A percentile compares a stretch with the other conserved stretches of the same genome.
Conservation (phyloP, 1,140 invertebrate genomes). For the Sycobia sp. region DNA sequence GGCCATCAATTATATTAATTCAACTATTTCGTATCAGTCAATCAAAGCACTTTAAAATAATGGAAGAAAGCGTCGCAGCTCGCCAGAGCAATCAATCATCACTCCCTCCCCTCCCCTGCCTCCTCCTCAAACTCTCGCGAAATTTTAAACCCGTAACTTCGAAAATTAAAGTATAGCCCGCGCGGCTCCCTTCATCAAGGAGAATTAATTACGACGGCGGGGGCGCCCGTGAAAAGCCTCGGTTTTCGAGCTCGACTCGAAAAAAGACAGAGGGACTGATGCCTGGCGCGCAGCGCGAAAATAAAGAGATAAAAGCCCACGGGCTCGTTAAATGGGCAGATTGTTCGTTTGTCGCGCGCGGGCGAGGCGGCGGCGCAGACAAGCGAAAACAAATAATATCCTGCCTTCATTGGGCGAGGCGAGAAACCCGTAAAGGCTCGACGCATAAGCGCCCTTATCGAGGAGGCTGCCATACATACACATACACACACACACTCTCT, state of each 20-base stretch:
- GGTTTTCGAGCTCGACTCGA: slow-evolving; percentile 28
- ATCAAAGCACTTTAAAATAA: slow-evolving; percentile 27
- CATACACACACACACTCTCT: too few relatives aligned
- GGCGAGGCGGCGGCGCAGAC: slow-evolving; percentile 52
- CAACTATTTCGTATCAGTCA: slow-evolving; percentile 26
- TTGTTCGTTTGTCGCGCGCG: slow-evolving; percentile 53
- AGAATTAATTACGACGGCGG: slow-evolving; percentile 16
- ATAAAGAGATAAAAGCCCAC: background rate
- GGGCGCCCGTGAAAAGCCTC: background rate
- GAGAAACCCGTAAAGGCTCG: slow-evolving; percentile 25
- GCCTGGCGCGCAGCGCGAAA: background rate
- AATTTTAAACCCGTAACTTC: slow-evolving; percentile 19
- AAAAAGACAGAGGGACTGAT: background rate
- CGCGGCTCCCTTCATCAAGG: background rate
- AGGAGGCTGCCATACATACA: too few relatives aligned
- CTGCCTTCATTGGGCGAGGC: slow-evolving; percentile 48
- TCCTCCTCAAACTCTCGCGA: too few relatives aligned
- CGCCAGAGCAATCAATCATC: slow-evolving; percentile 26
- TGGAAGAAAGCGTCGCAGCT: background rate
- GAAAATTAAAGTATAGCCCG: slow-evolving; percentile 11
- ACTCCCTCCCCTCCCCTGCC: too few relatives aligned
- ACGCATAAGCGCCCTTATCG: slow-evolving; percentile 12
- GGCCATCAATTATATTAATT: slow-evolving; percentile 32
- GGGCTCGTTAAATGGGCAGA: slow-evolving; percentile 23
- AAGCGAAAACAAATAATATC: slow-evolving; percentile 61